Evolutionary conservation across 2,113 vertebrate species (phyloP).

Genomic region (Gasterosteus aculeatus): DNA sequence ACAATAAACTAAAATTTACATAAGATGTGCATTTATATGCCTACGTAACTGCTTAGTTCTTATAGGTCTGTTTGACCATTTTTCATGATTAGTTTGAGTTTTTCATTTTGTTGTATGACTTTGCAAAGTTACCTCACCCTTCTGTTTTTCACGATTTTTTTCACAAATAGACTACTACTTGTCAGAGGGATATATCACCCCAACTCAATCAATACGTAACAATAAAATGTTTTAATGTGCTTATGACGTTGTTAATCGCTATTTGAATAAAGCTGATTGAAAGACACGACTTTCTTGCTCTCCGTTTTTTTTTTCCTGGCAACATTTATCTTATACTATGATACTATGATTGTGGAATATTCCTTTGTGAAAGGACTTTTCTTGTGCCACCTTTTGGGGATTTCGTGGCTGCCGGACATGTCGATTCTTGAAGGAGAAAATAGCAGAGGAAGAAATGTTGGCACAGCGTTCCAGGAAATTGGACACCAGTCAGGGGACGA

Average conservation of each 20-base stretch:
- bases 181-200: constrained; percentile 1
- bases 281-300: neutral
- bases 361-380: neutral
- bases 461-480: constrained; percentile 38
- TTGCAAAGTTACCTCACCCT: constrained; percentile 53
- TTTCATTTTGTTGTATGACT: constrained; percentile 9
- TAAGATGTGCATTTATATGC: constrained; percentile 15
- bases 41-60: neutral
- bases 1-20: neutral
- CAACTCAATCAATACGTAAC: constrained; percentile 12
- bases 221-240: constrained; percentile 11
- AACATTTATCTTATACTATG: neutral
- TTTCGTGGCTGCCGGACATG: neutral
- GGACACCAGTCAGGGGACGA: constrained; percentile 16
- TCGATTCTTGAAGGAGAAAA: constrained; percentile 46
- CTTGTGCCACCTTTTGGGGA: neutral
- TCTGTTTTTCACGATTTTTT: constrained; percentile 13
- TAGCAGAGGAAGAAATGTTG: constrained; percentile 54
- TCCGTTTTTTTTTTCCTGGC: neutral
- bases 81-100: neutral
- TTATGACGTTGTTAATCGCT: constrained; percentile 16
- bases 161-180: constrained; percentile 2
- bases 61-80: neutral
- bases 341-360: neutral
- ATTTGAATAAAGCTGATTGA: constrained; percentile 59